A percentile compares a stretch with the other conserved stretches of the same genome.
Conservation (phyloP, 2,113 vertebrate genomes). For the Upupa epops region DNA sequence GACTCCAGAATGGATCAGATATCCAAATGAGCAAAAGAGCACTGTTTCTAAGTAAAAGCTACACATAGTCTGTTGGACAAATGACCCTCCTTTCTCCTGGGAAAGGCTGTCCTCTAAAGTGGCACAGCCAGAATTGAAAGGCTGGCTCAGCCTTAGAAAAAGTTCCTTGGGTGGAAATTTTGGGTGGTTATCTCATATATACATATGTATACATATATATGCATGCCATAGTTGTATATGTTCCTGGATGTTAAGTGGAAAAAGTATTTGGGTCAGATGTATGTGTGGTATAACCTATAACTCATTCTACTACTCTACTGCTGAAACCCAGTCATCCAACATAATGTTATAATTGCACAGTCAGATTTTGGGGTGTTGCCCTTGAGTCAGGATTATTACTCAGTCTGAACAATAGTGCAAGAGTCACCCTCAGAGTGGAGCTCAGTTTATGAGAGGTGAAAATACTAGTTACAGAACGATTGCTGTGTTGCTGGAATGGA, state of each 20-base stretch:
- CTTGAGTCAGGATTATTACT: neutral
- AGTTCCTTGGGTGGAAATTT: no score
- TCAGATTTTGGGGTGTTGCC: neutral
- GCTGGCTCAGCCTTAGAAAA: neutral
- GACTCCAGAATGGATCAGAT: neutral
- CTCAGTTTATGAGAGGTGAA: neutral
- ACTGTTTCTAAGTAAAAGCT: neutral
- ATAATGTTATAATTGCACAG: neutral
- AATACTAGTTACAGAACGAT: neutral
- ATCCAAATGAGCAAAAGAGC: neutral
- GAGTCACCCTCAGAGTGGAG: neutral
- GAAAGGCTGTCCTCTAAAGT: neutral
- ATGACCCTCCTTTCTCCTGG: neutral
- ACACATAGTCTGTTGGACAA: neutral
- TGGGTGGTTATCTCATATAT: neutral
- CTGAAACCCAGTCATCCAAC: neutral
- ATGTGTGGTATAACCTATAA: neutral
- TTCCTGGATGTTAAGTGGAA: neutral
- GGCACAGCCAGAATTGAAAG: neutral
- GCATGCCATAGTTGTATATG: no score
- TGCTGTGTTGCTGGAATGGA: neutral
- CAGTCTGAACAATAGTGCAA: neutral
- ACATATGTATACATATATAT: no score
- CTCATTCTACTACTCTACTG: neutral
- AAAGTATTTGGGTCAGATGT: neutral